Evolutionary conservation across 2,113 vertebrate species (phyloP).

Genomic region (Perca fluviatilis): DNA sequence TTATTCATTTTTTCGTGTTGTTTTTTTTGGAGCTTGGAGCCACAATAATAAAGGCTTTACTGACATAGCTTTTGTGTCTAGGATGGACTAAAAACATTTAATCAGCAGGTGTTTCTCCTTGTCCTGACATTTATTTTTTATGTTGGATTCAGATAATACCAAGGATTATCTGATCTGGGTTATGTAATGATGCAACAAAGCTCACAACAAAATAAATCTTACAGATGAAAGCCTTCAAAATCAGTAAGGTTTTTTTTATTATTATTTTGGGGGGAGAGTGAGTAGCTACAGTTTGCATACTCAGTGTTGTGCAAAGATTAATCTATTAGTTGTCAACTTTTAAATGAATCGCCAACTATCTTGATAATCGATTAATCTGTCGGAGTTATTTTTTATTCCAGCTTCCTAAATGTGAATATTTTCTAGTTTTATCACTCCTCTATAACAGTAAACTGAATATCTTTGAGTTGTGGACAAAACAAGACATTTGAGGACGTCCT

Average conservation of each 20-base stretch:
- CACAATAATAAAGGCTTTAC: background rate
- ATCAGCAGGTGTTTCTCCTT: constrained; percentile 42
- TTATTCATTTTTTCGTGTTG: background rate
- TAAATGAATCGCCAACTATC: no score
- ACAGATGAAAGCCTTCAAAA: constrained; percentile 2
- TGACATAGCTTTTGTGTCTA: background rate
- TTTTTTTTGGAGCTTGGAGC: background rate
- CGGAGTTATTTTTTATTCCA: no score
- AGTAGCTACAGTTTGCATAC: constrained; percentile 10
- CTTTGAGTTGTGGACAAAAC: no score
- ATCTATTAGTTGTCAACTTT: no score
- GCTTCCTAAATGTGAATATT: no score
- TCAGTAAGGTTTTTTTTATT: background rate
- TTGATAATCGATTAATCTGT: no score
- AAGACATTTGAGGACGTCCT: no score
- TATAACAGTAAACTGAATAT: no score
- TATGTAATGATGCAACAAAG: constrained; percentile 16
- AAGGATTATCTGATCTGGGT: constrained; percentile 10
- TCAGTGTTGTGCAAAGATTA: constrained; percentile 3
- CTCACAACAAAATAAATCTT: constrained; percentile 18
- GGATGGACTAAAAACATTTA: constrained; percentile 15
- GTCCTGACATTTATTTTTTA: constrained; percentile 31
- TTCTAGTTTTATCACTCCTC: no score
- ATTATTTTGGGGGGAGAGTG: background rate
- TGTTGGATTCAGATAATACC: constrained; percentile 18